phyloP scores from a whole-genome alignment of 2,888 invertebrate genomes.

The Stenichneumon culpator region DNA sequence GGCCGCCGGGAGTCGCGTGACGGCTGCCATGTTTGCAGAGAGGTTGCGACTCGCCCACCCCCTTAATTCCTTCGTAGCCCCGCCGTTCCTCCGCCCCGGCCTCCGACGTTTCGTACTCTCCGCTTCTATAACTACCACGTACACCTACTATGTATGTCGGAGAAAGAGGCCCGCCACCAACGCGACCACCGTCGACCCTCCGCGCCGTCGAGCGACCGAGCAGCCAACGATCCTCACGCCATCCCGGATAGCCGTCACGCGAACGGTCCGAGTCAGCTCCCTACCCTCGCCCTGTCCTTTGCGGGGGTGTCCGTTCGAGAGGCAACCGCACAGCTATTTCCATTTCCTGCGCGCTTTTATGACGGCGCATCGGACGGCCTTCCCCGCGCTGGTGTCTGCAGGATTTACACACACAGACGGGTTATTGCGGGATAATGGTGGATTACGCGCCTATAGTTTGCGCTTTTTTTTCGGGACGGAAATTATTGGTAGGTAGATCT shows the following conservation, averaged over 20 bases:
- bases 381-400: background rate
- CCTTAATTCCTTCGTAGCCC: constrained; percentile 71
- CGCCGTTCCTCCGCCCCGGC: constrained; percentile 11
- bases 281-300: constrained; percentile 56
- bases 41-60: constrained; percentile 70
- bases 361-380: constrained; percentile 65
- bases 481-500: no score
- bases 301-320: constrained; percentile 69
- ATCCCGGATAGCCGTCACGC: constrained; percentile 72
- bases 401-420: background rate
- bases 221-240: constrained; percentile 71
- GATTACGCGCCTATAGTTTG: no score
- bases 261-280: constrained; percentile 70
- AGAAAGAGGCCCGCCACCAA: constrained; percentile 9
- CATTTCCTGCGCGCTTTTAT: constrained; percentile 73
- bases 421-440: no score
- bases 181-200: constrained; percentile 54
- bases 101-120: constrained; percentile 9
- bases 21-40: constrained; percentile 83
- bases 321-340: constrained; percentile 70
- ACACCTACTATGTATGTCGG: constrained; percentile 4
- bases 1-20: constrained; percentile 78
- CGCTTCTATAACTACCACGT: background rate
- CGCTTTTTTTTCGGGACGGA: no score
- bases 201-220: constrained; percentile 59